Evolutionary conservation across 2,888 invertebrate genomes (phyloP).

Genomic region (Lithosia quadra): DNA sequence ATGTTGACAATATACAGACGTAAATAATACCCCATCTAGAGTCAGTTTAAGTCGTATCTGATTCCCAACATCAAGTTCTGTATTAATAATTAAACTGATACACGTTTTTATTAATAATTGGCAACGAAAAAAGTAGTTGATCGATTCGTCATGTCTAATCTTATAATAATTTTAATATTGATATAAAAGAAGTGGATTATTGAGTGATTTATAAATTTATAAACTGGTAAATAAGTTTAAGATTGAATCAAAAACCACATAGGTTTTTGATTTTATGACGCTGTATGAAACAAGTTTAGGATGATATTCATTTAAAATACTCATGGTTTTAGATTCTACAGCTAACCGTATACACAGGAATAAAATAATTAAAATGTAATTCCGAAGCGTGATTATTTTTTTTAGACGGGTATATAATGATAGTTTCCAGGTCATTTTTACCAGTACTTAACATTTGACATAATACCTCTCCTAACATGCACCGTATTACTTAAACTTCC

Average conservation of each 20-base stretch:
- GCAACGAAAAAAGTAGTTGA: conserved; percentile 18
- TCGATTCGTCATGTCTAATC: conserved; percentile 19
- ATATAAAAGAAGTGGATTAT: conserved; percentile 13
- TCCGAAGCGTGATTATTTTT: neutral
- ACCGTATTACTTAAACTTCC: too few relatives aligned
- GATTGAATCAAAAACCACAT: conserved; percentile 1
- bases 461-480: too few relatives aligned
- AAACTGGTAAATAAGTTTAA: conserved; percentile 4
- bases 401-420: too few relatives aligned
- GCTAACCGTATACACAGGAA: neutral
- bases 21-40: neutral
- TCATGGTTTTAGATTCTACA: neutral
- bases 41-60: neutral
- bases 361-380: neutral
- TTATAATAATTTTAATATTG: conserved; percentile 18
- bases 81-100: conserved; percentile 6
- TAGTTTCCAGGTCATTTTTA: too few relatives aligned
- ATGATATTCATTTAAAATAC: neutral
- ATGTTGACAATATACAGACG: neutral
- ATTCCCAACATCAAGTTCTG: neutral
- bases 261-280: conserved; percentile 10
- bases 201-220: conserved; percentile 12
- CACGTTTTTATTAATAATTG: conserved; percentile 14
- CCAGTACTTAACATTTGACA: too few relatives aligned
- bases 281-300: neutral